A percentile compares a stretch with the other conserved stretches of the same genome.
These are phyloP conservation scores for Dasypogon diadema DNA, from an alignment of 2,888 invertebrate species.

Conservation along the genomic window DNA sequence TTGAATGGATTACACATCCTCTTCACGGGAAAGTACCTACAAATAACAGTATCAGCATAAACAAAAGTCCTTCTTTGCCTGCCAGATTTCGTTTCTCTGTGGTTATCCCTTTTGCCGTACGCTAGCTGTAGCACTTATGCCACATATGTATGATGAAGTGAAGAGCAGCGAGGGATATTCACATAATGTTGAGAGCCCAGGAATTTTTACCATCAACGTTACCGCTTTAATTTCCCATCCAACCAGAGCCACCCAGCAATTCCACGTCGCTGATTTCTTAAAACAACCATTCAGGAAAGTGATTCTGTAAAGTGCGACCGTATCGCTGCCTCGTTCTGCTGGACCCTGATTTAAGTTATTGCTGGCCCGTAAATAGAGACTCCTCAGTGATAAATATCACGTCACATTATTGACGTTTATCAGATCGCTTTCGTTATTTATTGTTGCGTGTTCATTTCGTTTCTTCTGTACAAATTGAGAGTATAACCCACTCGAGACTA, in stretches of 20 bases:
- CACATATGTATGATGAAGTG: neutral
- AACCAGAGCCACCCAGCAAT: neutral
- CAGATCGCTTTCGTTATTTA: slow-evolving; percentile 7
- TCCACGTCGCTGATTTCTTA: neutral
- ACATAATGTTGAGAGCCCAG: neutral
- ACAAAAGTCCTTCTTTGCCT: slow-evolving; percentile 50
- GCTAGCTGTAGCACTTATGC: neutral
- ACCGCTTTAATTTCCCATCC: neutral
- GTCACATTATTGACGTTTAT: slow-evolving; percentile 2
- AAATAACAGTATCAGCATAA: slow-evolving; percentile 49
- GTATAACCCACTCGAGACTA: slow-evolving; percentile 1
- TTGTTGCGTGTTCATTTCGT: slow-evolving; percentile 5
- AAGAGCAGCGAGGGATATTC: neutral
- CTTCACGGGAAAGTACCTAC: slow-evolving; percentile 44
- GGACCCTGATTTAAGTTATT: neutral
- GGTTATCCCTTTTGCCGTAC: slow-evolving; percentile 50
- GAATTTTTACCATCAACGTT: neutral
- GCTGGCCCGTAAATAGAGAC: neutral
- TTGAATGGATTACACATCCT: slow-evolving; percentile 49
- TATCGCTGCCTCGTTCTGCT: no score
- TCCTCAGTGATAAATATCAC: neutral
- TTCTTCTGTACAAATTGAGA: neutral
- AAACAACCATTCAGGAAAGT: no score
- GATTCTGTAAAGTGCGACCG: no score
- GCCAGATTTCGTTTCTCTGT: slow-evolving; percentile 52